Conservation (phyloP, 2,888 invertebrate genomes). For the Chymomyza caudatula region DNA sequence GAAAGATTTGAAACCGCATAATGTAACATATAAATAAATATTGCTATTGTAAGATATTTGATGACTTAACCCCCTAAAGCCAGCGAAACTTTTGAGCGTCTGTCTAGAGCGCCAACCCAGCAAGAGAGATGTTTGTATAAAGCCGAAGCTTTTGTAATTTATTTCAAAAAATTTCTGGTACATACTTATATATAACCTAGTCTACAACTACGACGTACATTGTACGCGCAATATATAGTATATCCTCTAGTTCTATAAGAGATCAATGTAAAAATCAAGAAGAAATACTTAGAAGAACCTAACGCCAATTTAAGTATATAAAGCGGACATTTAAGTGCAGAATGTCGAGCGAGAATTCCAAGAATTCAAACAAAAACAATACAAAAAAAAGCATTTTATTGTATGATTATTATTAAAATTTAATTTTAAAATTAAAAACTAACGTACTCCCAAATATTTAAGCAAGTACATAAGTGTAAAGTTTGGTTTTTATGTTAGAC, state of each 20-base stretch:
- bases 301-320: constrained; percentile 69
- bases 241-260: constrained; percentile 22
- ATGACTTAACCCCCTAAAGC: constrained; percentile 29
- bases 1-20: constrained; percentile 14
- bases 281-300: constrained; percentile 58
- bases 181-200: constrained; percentile 4
- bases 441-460: constrained; percentile 30
- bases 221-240: not conserved
- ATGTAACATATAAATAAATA: constrained; percentile 36
- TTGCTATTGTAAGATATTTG: constrained; percentile 71
- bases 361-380: constrained; percentile 48
- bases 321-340: constrained; percentile 19
- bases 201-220: not conserved
- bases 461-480: constrained; percentile 50
- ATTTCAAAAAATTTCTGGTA: constrained; percentile 57
- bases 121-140: constrained; percentile 59
- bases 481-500: constrained; percentile 33
- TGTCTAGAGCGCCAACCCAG: not conserved
- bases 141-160: constrained; percentile 75
- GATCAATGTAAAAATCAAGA: constrained; percentile 51
- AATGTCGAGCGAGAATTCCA: constrained; percentile 47
- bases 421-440: constrained; percentile 24
- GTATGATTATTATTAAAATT: constrained; percentile 36
- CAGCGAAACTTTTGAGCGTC: constrained; percentile 28
- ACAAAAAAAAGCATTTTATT: constrained; percentile 15